Evolutionary conservation across 2,888 invertebrate species (phyloP).

Genomic region (Caenorhabditis wallacei): DNA sequence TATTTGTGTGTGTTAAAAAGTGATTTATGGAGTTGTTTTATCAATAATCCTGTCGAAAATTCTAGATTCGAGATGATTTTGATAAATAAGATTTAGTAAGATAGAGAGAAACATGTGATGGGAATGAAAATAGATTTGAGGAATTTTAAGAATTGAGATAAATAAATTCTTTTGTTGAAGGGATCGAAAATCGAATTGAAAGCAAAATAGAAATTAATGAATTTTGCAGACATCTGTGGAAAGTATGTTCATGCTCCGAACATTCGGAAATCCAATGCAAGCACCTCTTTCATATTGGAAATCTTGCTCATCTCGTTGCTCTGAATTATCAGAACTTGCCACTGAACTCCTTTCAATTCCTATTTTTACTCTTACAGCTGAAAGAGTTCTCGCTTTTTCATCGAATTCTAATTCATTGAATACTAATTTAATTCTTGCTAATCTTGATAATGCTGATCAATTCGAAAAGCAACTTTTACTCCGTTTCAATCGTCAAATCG

Average conservation of each 20-base stretch:
- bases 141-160: not conserved
- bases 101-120: not conserved
- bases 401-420: slow-evolving; percentile 39
- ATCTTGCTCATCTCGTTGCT: slow-evolving; percentile 52
- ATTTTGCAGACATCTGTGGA: slow-evolving; percentile 65
- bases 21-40: not conserved
- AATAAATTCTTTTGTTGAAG: not conserved
- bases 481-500: slow-evolving; percentile 66
- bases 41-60: slow-evolving; percentile 30
- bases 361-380: slow-evolving; percentile 71
- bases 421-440: slow-evolving; percentile 50
- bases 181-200: not conserved
- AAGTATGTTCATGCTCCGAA: slow-evolving; percentile 62
- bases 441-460: slow-evolving; percentile 60
- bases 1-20: slow-evolving; percentile 7
- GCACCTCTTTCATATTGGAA: slow-evolving; percentile 70
- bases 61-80: not conserved
- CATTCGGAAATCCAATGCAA: slow-evolving; percentile 71
- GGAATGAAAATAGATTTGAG: not conserved
- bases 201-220: not conserved
- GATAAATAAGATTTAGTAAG: slow-evolving; percentile 28
- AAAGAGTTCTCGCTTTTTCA: slow-evolving; percentile 63
- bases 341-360: slow-evolving; percentile 77
- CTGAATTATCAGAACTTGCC: slow-evolving; percentile 75
- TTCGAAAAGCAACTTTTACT: slow-evolving; percentile 70